These are phyloP conservation scores for Myotis lucifugus DNA, from an alignment of 2,113 vertebrate genomes.

Conservation along the genomic window DNA sequence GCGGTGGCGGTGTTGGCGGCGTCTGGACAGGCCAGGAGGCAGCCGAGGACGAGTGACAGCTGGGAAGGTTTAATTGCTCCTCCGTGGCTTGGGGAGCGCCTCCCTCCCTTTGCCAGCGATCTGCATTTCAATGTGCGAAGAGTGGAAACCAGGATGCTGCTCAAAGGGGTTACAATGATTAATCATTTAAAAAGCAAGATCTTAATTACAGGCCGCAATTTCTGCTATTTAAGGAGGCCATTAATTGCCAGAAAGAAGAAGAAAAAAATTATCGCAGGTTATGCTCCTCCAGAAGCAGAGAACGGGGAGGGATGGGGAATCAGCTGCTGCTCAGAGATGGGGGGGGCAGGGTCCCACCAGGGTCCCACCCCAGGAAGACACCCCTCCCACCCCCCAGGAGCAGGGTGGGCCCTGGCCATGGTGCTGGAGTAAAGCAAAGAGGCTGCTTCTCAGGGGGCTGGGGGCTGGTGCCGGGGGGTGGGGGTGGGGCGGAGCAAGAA, in stretches of 20 bases:
- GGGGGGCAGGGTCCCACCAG: not conserved
- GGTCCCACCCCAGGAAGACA: slow-evolving; percentile 56
- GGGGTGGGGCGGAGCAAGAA: not conserved
- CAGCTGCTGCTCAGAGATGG: slow-evolving; percentile 64
- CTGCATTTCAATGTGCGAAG: slow-evolving; percentile 90
- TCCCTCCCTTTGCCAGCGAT: slow-evolving; percentile 83
- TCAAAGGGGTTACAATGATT: slow-evolving; percentile 90
- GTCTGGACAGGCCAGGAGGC: slow-evolving; percentile 70
- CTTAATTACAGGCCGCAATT: slow-evolving; percentile 91
- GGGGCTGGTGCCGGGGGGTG: accelerated
- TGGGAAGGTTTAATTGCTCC: slow-evolving; percentile 88
- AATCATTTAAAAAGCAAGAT: slow-evolving; percentile 92
- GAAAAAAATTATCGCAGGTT: slow-evolving; percentile 84
- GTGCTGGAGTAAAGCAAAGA: not conserved
- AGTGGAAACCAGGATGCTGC: slow-evolving; percentile 86
- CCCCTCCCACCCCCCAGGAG: not conserved
- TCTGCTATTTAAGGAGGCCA: slow-evolving; percentile 91
- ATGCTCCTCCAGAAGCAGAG: slow-evolving; percentile 84
- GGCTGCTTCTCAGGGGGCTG: no score
- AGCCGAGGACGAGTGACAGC: slow-evolving; percentile 81
- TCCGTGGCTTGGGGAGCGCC: slow-evolving; percentile 76
- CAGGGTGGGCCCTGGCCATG: not conserved
- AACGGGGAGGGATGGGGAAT: slow-evolving; percentile 13
- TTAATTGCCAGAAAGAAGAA: slow-evolving; percentile 87
- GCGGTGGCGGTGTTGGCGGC: not conserved